phyloP scores from a whole-genome alignment of 2,888 invertebrate genomes.

The Marasmarcha lunaedactyla region DNA sequence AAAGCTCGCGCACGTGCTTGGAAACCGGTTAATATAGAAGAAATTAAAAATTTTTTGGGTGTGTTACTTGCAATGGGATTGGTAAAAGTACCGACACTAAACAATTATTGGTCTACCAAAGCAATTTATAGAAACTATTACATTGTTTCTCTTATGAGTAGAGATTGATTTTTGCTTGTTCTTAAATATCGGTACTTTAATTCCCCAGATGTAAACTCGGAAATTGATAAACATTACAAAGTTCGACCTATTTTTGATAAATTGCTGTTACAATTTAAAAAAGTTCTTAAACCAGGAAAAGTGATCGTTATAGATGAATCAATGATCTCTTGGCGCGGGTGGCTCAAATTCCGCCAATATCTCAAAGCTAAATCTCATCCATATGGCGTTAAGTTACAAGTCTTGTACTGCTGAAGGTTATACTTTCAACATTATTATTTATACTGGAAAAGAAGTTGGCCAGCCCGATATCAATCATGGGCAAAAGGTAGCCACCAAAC shows the following conservation, averaged over 20 bases:
- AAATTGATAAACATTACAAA: constrained; percentile 13
- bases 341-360: constrained; percentile 25
- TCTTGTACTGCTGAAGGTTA: constrained; percentile 24
- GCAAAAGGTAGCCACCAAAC: constrained; percentile 9
- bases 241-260: constrained; percentile 10
- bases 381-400: constrained; percentile 28
- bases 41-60: constrained; percentile 12
- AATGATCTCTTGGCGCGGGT: constrained; percentile 26
- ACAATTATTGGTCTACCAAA: constrained; percentile 17
- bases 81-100: constrained; percentile 12
- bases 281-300: constrained; percentile 20
- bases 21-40: too few species aligned
- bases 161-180: constrained; percentile 21
- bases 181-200: constrained; percentile 22
- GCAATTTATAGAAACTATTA: constrained; percentile 18
- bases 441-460: constrained; percentile 17
- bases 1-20: too few species aligned
- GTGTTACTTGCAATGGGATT: constrained; percentile 13
- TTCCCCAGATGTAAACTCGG: constrained; percentile 12
- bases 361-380: constrained; percentile 24
- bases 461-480: constrained; percentile 9
- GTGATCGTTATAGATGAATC: constrained; percentile 25
- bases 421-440: constrained; percentile 17
- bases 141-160: constrained; percentile 15
- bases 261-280: constrained; percentile 11